Evolutionary conservation across 2,113 vertebrate species (phyloP), one percentile per base, ranked within the genome.

Genomic region (Nettapus auritus): DNA sequence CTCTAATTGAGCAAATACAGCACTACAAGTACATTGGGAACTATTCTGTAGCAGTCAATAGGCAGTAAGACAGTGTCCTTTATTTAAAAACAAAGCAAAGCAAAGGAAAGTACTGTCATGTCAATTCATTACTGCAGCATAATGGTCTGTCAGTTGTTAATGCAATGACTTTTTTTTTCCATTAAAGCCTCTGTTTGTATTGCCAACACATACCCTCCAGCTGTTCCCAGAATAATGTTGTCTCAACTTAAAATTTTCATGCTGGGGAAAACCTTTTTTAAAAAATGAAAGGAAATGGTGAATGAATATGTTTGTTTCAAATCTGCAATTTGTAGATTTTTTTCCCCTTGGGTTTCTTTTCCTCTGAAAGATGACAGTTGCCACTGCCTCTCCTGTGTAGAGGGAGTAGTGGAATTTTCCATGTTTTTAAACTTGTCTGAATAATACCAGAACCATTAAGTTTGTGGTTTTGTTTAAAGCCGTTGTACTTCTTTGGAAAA

Each of bases 211-310:
- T 75, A 73, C 64, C 93, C 90, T 87, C 89, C 66, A 57, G 87
- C 78, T 81, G 81, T 88, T 89, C 86, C 64, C 86, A 67, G 93
- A 93, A 95, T 95, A 89, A 89, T 71, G 44, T 91, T 92, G 79
- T 93, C 55, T 92, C 68, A 73, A 57, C 42, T 81, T 88, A 67
- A 64, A 56, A 36, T 86, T 93, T 94, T 81, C 18, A 12, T 82
- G 67, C 71, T 88, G 70, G 78, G 75, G 78, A 78, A 80, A 95
- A 91, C 68, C 26, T 28, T 36, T 42, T 68, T 56, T 82, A 78
- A 52, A 28, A 89, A 87, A 74, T 16, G 28, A 92, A 76, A 46
- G 66, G 77, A 87, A 73, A 46, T 94, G 40, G 55, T 94, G 52
- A 92, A 81, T 75, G 42, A 82, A 82, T 71, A 79, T 88, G 16